phyloP scores from a whole-genome alignment of 1,140 invertebrate species.

The Drosophila erecta region DNA sequence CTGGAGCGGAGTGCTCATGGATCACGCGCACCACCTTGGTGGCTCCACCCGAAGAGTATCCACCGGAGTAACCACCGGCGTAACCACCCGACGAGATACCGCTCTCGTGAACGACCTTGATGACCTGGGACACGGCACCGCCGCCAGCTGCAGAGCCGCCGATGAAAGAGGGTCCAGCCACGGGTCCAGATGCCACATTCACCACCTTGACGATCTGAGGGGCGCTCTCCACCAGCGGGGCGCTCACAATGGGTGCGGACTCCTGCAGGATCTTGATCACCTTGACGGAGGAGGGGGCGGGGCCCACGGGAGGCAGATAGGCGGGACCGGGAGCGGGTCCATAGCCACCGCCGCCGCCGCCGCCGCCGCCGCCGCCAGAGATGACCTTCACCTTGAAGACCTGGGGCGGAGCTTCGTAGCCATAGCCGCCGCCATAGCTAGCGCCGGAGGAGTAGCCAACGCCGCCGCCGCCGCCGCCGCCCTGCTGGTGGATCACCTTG shows the following conservation, averaged over 20 bases:
- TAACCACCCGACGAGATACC: constrained; percentile 25
- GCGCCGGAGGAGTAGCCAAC: constrained; percentile 26
- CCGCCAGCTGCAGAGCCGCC: constrained; percentile 15
- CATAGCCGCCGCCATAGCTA: constrained; percentile 44
- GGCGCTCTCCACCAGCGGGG: too few relatives aligned
- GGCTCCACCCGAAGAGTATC: constrained; percentile 25
- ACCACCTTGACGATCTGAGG: too few relatives aligned
- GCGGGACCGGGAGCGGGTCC: constrained; percentile 31
- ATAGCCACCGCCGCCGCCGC: constrained; percentile 26
- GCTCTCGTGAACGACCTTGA: constrained; percentile 64
- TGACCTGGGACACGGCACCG: constrained; percentile 52
- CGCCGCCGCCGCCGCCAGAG: constrained; percentile 46
- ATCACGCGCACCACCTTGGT: constrained; percentile 77
- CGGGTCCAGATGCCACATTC: too few relatives aligned
- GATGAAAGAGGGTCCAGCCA: constrained; percentile 12
- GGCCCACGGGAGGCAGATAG: constrained; percentile 31
- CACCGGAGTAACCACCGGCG: constrained; percentile 17
- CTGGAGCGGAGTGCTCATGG: constrained; percentile 58
- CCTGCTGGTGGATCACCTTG: constrained; percentile 56
- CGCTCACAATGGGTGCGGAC: too few relatives aligned
- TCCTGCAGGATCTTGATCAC: constrained; percentile 75
- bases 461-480: constrained; percentile 20
- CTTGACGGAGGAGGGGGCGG: constrained; percentile 50
- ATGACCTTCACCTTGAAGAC: constrained; percentile 75
- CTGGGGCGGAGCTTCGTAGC: constrained; percentile 60